Evolutionary conservation across 2,797 vertebrate genomes (phyloP), one percentile per base, ranked within the genome.

Genomic region (Chelidonichthys spinosus): DNA sequence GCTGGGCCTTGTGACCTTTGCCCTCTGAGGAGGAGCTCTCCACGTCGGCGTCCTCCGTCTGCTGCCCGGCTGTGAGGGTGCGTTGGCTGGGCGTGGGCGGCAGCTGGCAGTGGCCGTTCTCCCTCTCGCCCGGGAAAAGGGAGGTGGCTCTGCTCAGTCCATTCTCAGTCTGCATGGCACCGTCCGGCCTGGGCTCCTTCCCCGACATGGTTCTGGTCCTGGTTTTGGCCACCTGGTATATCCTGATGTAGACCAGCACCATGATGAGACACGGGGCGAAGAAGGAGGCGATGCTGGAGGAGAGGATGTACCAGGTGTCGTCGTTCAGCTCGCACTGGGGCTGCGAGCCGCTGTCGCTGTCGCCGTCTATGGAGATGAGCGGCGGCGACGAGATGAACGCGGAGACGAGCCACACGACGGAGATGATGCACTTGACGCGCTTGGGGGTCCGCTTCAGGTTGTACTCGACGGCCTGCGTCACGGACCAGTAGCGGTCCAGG

Each of bases 241-340:
- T 98, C 72, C 97, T 95, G 77, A 96, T 92, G 56, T 98, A 98
- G 69, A 98, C 97, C 89, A 98, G 92, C 71, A 96, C 91, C 97
- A 98, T 98, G 82, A 98, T 96, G 25, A 98, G 65, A 85, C 97
- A 98, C 15, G 97, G 97, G 0, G 97, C 97, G 73, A 97, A 98
- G 92, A 98, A 98, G 74, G 97, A 98, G 46, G 95, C 97, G 32
- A 95, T 92, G 90, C 95, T 97, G 72, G 97, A 98, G 46, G 96
- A 95, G 55, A 98, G 94, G 84, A 98, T 98, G 93, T 98, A 98
- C 97, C 97, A 98, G 0, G 96, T 97, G 86, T 98, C 96, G 1
- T 98, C 96, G 44, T 98, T 98, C 54, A 98, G 95, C 89, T 93
- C 92, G 79, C 97, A 98, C 90, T 96, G 94, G 46, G 95, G 96